These are phyloP conservation scores for Haliclystus octoradiatus DNA, from an alignment of 30 jellyfish, hydroid and myxozoan genomes.

Conservation along the genomic window DNA sequence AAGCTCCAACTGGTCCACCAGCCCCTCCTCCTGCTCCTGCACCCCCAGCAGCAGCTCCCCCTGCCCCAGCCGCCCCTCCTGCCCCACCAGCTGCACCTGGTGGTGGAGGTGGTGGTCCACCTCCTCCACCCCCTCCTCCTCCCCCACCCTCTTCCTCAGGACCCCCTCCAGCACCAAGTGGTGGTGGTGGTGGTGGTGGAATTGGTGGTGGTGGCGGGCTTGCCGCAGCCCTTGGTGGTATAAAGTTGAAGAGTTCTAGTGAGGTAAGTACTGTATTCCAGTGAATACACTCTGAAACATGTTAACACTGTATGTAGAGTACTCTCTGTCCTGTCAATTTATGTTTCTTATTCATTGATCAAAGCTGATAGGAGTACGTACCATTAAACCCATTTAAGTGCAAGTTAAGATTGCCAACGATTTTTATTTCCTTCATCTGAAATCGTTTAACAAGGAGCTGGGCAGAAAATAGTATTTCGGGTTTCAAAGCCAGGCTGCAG, in stretches of 20 bases:
- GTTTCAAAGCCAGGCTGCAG: too few relatives aligned
- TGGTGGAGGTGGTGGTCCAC: constrained; percentile 27
- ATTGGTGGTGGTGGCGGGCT: constrained; percentile 83
- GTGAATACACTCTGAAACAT: too few relatives aligned
- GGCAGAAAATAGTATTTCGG: too few relatives aligned
- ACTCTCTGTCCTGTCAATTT: too few relatives aligned
- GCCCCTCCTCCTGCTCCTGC: constrained; percentile 38
- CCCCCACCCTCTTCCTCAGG: constrained; percentile 53
- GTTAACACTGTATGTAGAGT: too few relatives aligned
- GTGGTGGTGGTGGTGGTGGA: constrained; percentile 25
- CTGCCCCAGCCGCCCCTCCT: constrained; percentile 52
- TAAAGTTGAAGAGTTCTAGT: constrained; percentile 35
- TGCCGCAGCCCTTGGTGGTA: constrained; percentile 54
- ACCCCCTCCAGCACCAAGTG: constrained; percentile 30
- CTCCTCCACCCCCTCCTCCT: constrained; percentile 87
- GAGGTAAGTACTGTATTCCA: constrained; percentile 56
- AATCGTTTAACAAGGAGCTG: too few relatives aligned
- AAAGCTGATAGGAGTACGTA: too few relatives aligned
- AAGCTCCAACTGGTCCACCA: constrained; percentile 36
- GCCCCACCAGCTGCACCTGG: constrained; percentile 53
- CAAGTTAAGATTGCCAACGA: too few relatives aligned
- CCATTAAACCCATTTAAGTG: too few relatives aligned
- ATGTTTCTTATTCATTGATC: too few relatives aligned
- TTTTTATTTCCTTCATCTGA: too few relatives aligned
- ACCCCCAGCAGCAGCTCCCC: constrained; percentile 55